Evolutionary conservation across 1,140 invertebrate genomes (phyloP), one percentile per base, ranked within the genome.

Genomic region (Saccostrea echinata): DNA sequence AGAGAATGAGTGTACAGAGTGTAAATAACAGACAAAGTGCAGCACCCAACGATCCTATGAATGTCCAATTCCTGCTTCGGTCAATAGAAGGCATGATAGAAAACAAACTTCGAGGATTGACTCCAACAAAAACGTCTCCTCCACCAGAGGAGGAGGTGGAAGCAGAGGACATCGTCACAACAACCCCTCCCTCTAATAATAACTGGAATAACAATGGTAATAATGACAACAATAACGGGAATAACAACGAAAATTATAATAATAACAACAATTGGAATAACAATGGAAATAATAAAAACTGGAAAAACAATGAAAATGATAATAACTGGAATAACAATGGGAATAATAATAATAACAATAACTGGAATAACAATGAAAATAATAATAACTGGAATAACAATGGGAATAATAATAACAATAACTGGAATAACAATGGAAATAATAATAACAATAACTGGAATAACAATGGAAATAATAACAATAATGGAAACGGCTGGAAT

Each of bases 151-250:
- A 68, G n/a, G 68, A 76, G 16, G 27, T 76, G 16, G 68, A 76
- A 30, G 68, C 68, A 30, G 68, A 76, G 27, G 68, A 76, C 68
- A 3, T 76, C 13, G 4, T 30, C 8, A 76, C n/a, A 68, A 68
- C 68, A 13, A 13, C 27, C 13, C 12, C 27, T 6, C 24, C 24
- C 27, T 33, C 68, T 33, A 76, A 76, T 76, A 33, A 76, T 13
- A 76, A 76, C 9, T 27, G 68, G 27, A 76, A 76, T 76, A 76
- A 76, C 68, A 71, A 71, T n/a, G 57, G 24, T 21, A 64, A 64
- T 30, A 16, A 76, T 27, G 8, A 71, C 27, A 30, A 6, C 11
- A 76, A 76, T 76, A 76, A 76, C 30, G 33, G 68, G 68, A 76
- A 71, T 71, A 33, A 71, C 11, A 71, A 71, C 16, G 30, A 6